These are phyloP conservation scores for Aphelenchoides avenae DNA, from an alignment of 1,140 invertebrate species.

Conservation along the genomic window DNA sequence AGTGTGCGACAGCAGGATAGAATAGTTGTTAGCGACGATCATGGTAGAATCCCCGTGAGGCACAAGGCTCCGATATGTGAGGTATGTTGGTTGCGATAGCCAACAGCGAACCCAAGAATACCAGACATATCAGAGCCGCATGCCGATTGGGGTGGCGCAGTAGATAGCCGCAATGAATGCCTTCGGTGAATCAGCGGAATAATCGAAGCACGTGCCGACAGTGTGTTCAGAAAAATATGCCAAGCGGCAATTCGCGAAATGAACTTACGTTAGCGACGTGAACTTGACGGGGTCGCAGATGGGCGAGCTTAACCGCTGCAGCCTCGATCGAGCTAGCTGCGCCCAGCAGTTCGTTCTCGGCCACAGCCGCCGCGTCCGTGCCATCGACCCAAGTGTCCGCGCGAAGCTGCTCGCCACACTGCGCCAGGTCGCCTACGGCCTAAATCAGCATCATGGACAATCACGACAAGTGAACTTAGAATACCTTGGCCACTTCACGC, in stretches of 20 bases:
- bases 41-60: no score
- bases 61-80: constrained; percentile 52
- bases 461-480: constrained; percentile 9
- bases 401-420: constrained; percentile 37
- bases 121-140: constrained; percentile 58
- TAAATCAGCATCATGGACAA: constrained; percentile 23
- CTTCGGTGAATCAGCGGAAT: no score
- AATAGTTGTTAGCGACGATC: no score
- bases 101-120: constrained; percentile 58
- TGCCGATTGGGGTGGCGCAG: constrained; percentile 5
- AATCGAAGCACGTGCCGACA: no score
- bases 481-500: constrained; percentile 38
- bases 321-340: constrained; percentile 96
- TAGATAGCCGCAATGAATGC: constrained; percentile 5
- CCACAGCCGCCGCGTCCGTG: constrained; percentile 66
- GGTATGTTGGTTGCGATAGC: constrained; percentile 43
- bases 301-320: constrained; percentile 88
- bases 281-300: constrained; percentile 72
- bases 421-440: constrained; percentile 31
- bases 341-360: constrained; percentile 93
- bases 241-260: no score
- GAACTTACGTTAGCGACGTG: constrained; percentile 45
- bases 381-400: constrained; percentile 23
- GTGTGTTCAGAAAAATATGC: no score
- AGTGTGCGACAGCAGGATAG: no score